Evolutionary conservation across 2,888 invertebrate species (phyloP).

Genomic region (Orchesella flavescens): DNA sequence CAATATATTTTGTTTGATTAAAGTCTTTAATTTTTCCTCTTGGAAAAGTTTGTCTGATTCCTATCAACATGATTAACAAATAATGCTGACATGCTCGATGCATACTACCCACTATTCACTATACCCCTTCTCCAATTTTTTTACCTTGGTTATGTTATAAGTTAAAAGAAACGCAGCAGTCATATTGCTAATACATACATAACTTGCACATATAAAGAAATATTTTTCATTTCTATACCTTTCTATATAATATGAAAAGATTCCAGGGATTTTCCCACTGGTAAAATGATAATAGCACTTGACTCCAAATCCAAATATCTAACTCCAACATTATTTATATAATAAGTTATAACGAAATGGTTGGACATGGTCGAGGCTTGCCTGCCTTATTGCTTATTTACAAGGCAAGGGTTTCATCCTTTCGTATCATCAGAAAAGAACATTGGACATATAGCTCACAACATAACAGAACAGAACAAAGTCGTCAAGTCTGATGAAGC

Average conservation of each 20-base stretch:
- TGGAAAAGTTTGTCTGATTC: conserved; percentile 28
- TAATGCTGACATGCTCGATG: conserved; percentile 31
- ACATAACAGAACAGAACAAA: conserved; percentile 21
- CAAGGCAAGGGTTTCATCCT: background rate
- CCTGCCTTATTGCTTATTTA: conserved; percentile 31
- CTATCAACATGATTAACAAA: conserved; percentile 50
- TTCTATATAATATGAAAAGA: conserved; percentile 21
- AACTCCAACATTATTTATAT: background rate
- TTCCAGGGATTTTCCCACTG: conserved; percentile 54
- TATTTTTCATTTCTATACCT: background rate
- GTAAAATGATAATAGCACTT: conserved; percentile 29
- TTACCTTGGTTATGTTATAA: too few species aligned
- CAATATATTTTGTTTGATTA: conserved; percentile 2
- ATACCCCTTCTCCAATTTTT: too few species aligned
- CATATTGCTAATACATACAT: background rate
- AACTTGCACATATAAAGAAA: too few species aligned
- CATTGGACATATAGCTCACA: background rate
- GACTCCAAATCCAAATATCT: conserved; percentile 24
- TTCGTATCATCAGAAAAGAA: background rate
- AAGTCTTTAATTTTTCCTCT: conserved; percentile 22
- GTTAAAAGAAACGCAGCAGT: background rate
- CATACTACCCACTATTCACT: background rate
- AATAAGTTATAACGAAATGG: background rate
- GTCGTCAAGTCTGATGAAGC: background rate
- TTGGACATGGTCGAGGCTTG: conserved; percentile 25